Evolutionary conservation across 2,888 invertebrate genomes (phyloP).

Genomic region (Eumerus sabulonum): DNA sequence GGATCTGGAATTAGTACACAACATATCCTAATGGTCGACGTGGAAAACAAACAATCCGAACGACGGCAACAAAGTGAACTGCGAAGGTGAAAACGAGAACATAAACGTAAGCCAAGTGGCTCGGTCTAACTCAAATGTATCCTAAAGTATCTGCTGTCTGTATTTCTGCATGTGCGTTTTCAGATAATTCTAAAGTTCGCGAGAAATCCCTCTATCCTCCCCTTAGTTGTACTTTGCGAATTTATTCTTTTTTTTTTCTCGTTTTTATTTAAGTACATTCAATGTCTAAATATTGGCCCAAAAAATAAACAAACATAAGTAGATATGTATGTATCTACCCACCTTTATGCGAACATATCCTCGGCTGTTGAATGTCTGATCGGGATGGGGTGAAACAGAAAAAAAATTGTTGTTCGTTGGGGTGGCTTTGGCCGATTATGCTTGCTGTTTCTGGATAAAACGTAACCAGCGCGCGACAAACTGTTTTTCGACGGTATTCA

Average conservation of each 20-base stretch:
- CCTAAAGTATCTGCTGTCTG: background rate
- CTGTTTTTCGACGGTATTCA: slow-evolving; percentile 52
- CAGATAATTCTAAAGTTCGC: slow-evolving; percentile 1
- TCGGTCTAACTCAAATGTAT: background rate
- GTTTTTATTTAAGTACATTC: slow-evolving; percentile 29
- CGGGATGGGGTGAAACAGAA: background rate
- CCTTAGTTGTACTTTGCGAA: background rate
- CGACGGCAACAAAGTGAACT: slow-evolving; percentile 13
- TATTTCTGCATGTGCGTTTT: slow-evolving; percentile 25
- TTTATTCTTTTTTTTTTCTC: slow-evolving; percentile 10
- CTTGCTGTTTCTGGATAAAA: slow-evolving; percentile 44
- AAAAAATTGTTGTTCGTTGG: slow-evolving; percentile 9
- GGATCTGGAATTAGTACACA: slow-evolving; percentile 50
- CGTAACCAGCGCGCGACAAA: slow-evolving; percentile 57
- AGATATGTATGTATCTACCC: slow-evolving; percentile 3
- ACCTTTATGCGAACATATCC: slow-evolving; percentile 61
- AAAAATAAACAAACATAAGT: slow-evolving; percentile 47
- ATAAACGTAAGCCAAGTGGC: background rate
- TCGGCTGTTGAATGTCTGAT: slow-evolving; percentile 10
- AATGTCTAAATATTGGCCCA: slow-evolving; percentile 50
- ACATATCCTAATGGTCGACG: slow-evolving; percentile 8
- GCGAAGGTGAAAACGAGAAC: background rate
- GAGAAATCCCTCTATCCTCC: background rate
- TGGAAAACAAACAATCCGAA: slow-evolving; percentile 23
- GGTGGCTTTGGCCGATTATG: slow-evolving; percentile 42